phyloP scores from a whole-genome alignment of 2,113 vertebrate genomes.

The Carassius carassius region DNA sequence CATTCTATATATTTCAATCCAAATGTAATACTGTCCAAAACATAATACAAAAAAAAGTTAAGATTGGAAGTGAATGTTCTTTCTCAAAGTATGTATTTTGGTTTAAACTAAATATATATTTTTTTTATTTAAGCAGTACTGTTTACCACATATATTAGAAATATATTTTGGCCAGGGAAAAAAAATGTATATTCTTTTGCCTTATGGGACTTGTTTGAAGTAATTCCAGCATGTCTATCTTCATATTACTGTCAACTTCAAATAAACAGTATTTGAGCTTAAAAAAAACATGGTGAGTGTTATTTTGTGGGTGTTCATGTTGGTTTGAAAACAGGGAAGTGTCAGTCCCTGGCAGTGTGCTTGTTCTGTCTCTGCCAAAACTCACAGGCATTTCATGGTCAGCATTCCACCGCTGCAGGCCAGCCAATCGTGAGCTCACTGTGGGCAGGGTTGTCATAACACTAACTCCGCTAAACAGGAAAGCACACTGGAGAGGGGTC shows the following conservation, averaged over 20 bases:
- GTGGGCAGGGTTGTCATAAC: constrained; percentile 57
- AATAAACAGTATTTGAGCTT: constrained; percentile 60
- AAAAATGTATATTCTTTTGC: not conserved
- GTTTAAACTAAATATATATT: not conserved
- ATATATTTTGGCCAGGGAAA: not conserved
- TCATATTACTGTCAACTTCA: constrained; percentile 44
- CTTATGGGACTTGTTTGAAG: constrained; percentile 33
- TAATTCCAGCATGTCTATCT: constrained; percentile 50
- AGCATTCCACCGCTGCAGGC: constrained; percentile 54
- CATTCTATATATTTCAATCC: not conserved
- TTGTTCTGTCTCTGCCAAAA: constrained; percentile 53
- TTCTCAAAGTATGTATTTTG: not conserved
- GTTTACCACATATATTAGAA: constrained; percentile 6
- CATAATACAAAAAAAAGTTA: not conserved
- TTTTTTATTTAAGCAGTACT: not conserved
- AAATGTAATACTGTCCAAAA: not conserved
- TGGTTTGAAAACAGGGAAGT: constrained; percentile 39
- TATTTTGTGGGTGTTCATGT: constrained; percentile 48
- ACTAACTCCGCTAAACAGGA: constrained; percentile 49
- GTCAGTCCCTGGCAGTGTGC: constrained; percentile 46
- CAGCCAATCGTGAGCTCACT: constrained; percentile 58
- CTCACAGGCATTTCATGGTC: constrained; percentile 57
- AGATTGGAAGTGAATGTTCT: not conserved
- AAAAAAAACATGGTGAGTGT: constrained; percentile 19
- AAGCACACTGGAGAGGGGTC: constrained; percentile 44